These are phyloP conservation scores for Andinoacara biseriatus DNA, from an alignment of 2,113 vertebrate genomes.

Conservation along the genomic window DNA sequence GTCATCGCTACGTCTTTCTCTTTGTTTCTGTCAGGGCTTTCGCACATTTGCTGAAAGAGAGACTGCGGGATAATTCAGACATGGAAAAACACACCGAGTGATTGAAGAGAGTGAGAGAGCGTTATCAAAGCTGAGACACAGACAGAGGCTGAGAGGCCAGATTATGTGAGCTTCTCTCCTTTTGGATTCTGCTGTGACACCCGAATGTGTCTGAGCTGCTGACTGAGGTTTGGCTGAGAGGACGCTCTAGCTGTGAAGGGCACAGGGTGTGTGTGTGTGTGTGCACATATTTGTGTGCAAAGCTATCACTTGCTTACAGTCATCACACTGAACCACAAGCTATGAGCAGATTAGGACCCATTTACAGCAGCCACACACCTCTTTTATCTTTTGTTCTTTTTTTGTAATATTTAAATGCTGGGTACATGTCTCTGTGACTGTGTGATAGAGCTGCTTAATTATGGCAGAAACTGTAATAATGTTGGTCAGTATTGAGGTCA, in stretches of 20 bases:
- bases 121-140: constrained; percentile 6
- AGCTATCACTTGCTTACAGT: constrained; percentile 21
- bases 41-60: constrained; percentile 7
- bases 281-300: constrained; percentile 46
- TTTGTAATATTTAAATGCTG: constrained; percentile 3
- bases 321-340: constrained; percentile 37
- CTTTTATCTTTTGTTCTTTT: constrained; percentile 12
- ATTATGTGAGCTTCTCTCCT: constrained; percentile 49
- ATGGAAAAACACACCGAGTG: not conserved
- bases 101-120: constrained; percentile 2
- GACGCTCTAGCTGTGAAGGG: constrained; percentile 56
- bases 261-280: constrained; percentile 48
- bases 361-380: constrained; percentile 11
- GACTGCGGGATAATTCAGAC: constrained; percentile 9
- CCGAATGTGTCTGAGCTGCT: constrained; percentile 52
- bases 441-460: constrained; percentile 10
- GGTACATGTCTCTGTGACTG: not conserved
- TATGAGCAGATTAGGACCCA: constrained; percentile 10
- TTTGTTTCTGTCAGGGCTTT: not conserved
- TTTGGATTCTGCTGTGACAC: constrained; percentile 59
- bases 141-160: constrained; percentile 9
- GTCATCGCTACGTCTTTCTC: not conserved
- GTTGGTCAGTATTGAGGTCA: not conserved
- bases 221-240: constrained; percentile 53
- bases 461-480: not conserved